Percentiles rank a stretch among this genome's conserved stretches.
phyloP scores from a whole-genome alignment of 1,140 invertebrate genomes.

The Ooceraea biroi region DNA sequence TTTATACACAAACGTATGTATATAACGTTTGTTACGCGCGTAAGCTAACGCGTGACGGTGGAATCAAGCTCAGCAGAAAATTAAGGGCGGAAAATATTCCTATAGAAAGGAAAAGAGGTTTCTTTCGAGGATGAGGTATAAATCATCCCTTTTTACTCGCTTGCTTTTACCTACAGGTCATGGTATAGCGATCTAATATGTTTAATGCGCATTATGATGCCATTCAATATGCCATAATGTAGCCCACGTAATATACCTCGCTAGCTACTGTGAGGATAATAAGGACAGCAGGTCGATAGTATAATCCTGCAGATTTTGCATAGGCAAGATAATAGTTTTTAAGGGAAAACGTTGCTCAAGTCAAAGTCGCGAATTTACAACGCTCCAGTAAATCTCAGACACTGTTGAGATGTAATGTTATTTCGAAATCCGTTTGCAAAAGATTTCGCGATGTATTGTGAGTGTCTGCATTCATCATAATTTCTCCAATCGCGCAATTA shows the following conservation, averaged over 20 bases:
- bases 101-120: conserved; percentile 24
- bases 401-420: background rate
- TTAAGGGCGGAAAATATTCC: conserved; percentile 11
- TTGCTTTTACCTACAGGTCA: conserved; percentile 36
- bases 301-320: conserved; percentile 47
- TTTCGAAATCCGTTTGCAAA: background rate
- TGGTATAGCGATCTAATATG: conserved; percentile 58
- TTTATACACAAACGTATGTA: background rate
- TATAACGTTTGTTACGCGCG: no score
- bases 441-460: background rate
- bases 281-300: conserved; percentile 31
- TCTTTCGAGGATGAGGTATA: conserved; percentile 17
- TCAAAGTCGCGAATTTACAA: conserved; percentile 24
- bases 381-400: background rate
- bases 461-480: background rate
- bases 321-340: conserved; percentile 50
- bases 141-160: conserved; percentile 59
- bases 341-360: conserved; percentile 33
- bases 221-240: conserved; percentile 62
- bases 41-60: background rate
- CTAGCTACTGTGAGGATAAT: conserved; percentile 49
- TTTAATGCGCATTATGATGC: conserved; percentile 61
- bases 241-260: conserved; percentile 25
- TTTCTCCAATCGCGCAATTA: background rate
- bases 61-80: conserved; percentile 28